Evolutionary conservation across 2,797 vertebrate genomes (phyloP).

Genomic region (Tiaroga cobitis): DNA sequence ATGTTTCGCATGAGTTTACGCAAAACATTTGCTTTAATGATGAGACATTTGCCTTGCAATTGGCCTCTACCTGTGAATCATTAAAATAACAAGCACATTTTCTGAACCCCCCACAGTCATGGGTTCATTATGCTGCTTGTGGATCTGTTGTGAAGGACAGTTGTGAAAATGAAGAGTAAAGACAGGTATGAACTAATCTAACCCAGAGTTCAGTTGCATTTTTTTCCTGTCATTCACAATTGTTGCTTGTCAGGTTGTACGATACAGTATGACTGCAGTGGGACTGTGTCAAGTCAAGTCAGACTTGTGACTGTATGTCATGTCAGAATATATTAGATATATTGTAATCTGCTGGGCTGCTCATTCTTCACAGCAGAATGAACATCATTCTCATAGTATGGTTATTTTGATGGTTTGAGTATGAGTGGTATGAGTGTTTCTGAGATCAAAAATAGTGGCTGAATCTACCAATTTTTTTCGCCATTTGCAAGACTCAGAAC

Average conservation of each 20-base stretch:
- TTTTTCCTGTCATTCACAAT: not conserved
- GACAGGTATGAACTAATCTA: not conserved
- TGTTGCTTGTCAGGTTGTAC: not conserved
- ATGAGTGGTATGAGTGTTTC: not conserved
- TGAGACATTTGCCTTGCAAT: constrained; percentile 12
- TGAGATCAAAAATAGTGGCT: not conserved
- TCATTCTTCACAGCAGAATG: not conserved
- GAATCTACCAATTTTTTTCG: not conserved
- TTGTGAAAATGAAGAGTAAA: not conserved
- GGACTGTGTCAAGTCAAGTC: not conserved
- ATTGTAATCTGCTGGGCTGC: not conserved
- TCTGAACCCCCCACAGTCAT: constrained; percentile 2
- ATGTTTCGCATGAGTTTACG: not conserved
- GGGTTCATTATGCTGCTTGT: constrained; percentile 14
- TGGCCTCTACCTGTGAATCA: constrained; percentile 24
- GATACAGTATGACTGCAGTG: not conserved
- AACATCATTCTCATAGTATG: not conserved
- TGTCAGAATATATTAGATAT: not conserved
- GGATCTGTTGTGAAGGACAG: constrained; percentile 4
- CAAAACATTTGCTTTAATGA: constrained; percentile 21
- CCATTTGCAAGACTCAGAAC: not conserved
- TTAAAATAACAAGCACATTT: constrained; percentile 31
- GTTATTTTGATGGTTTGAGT: too few species aligned
- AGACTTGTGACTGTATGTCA: not conserved
- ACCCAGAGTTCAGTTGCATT: not conserved